Base-by-base conservation (phyloP, 1,140 invertebrate genomes). In the Monomorium pharaonis region DNA sequence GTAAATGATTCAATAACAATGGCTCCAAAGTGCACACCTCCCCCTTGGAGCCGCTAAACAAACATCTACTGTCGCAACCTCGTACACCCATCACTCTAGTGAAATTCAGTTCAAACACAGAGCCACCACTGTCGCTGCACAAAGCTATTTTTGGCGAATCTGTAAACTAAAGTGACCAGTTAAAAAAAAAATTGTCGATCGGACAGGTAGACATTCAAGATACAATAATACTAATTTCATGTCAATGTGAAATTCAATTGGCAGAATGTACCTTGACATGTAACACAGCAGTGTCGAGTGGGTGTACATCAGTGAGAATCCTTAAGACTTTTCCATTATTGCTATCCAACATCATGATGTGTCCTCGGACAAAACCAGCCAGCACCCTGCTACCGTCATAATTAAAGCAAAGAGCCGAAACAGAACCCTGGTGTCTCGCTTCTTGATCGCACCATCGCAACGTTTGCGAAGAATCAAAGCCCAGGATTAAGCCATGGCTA, bases 31-130 rank as follows among this genome's bases (percentile, higher is more conserved):
- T 96, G 92, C 98, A 98, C 54, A 98, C 99, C 96, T 99, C 99
- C 1, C 99, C 99, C 70, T 98, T 96, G 72, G 98, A 99, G 56
- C 98, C 98, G 72, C 98, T 99, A 94, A 99, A 99, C 21, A 99
- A 94, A 94, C 98, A 99, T 87, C 97, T 97, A 0, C 98, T 98
- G 86, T 98, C 97, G 93, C 98, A 98, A 12, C 97, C 97, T 74
- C 98, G 95, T 5, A 99, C 97, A 4, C 98, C 98, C 92, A 99
- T 96, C 9, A 98, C 97, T 78, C 98, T 96, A 88, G 98, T 98
- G 91, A 99, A 99, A 91, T 97, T 98, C 16, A 99, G 95, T 91
- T 99, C 97, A 96, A 99, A 99, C 3, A 99, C 99, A n/a, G 98
- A 99, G 2, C 99, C 99, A 18, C 99, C 98, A 84, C 98, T 99